Conservation (phyloP, 2,888 invertebrate genomes). For the Lasioglossum malachurum region DNA sequence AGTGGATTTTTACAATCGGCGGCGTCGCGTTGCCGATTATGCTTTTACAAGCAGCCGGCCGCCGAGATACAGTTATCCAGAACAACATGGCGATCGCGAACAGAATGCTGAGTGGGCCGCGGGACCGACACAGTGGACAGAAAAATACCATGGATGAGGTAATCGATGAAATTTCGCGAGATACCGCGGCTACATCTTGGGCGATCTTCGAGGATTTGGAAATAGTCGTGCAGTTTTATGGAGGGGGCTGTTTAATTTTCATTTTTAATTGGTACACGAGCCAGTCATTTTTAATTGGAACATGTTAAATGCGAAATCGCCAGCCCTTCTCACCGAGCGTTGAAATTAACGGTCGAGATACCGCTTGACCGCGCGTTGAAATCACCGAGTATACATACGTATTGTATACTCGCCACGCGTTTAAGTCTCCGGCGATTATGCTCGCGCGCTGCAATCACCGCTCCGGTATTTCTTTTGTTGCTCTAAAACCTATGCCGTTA, state of each 20-base stretch:
- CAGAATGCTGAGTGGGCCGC: neutral
- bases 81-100: neutral
- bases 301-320: neutral
- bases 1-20: conserved; percentile 5
- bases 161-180: conserved; percentile 24
- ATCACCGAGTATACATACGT: neutral
- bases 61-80: conserved; percentile 10
- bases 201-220: neutral
- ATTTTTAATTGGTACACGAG: neutral
- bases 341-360: neutral
- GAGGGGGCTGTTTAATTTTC: neutral
- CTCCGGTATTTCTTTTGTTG: neutral
- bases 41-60: conserved; percentile 9
- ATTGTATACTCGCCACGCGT: neutral
- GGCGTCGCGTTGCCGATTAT: neutral
- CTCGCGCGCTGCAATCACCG: neutral
- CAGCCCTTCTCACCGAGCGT: neutral
- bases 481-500: neutral
- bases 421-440: neutral
- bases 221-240: neutral
- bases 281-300: neutral
- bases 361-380: neutral
- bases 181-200: neutral
- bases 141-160: conserved; percentile 13
- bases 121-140: neutral